Conservation (phyloP, 2,888 invertebrate genomes). For the Azorinus chamasolen region DNA sequence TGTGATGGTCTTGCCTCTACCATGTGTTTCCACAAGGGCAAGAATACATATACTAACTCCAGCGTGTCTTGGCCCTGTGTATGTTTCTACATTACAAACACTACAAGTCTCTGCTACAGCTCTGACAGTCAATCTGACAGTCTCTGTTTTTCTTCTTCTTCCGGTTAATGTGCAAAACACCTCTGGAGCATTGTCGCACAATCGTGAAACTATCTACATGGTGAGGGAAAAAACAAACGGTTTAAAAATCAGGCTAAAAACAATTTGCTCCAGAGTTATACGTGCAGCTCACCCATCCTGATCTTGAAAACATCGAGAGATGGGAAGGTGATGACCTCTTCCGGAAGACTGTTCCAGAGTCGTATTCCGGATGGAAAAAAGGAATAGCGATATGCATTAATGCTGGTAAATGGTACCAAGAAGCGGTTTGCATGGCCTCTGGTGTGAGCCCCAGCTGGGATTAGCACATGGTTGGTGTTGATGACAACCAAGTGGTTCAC, state of each 20-base stretch:
- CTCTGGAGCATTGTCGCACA: slow-evolving; percentile 18
- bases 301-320: slow-evolving; percentile 12
- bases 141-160: slow-evolving; percentile 13
- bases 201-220: slow-evolving; percentile 13
- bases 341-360: slow-evolving; percentile 9
- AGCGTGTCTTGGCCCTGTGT: too few relatives aligned
- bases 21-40: too few relatives aligned
- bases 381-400: slow-evolving; percentile 5
- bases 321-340: neutral
- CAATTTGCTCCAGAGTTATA: neutral
- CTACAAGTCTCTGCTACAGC: too few relatives aligned
- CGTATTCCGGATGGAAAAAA: slow-evolving; percentile 6
- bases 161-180: slow-evolving; percentile 14
- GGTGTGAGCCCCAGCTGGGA: slow-evolving; percentile 8
- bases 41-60: too few relatives aligned
- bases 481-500: slow-evolving; percentile 8
- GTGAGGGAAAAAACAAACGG: neutral
- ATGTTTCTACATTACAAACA: too few relatives aligned
- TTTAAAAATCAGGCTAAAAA: neutral
- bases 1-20: too few relatives aligned
- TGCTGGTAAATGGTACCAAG: slow-evolving; percentile 8
- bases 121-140: too few relatives aligned
- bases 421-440: slow-evolving; percentile 27
- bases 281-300: slow-evolving; percentile 1
- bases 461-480: neutral